Evolutionary conservation across 1,140 invertebrate genomes (phyloP), one percentile per base, ranked within the genome.

Genomic region (Drosophila obscura): DNA sequence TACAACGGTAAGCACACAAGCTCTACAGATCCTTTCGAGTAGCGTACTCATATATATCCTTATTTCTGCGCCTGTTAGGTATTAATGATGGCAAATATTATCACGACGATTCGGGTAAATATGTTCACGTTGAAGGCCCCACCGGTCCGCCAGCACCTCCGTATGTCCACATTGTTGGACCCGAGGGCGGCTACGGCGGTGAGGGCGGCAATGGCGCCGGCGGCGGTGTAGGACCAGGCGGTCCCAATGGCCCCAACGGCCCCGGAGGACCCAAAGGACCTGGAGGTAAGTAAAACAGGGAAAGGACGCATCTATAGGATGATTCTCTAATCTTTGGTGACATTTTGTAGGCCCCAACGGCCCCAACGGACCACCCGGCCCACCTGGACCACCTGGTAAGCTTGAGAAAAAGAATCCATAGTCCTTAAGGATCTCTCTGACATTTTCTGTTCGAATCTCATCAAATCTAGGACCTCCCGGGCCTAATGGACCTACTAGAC

Each of bases 61-160:
- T 2, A 44, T 39, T 43, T 3, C 0, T 2, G 35, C 13, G 0
- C 1, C n/a, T 11, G 24, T 4, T 31, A 91, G 90, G 67, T 80
- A 68, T 83, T 74, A 69, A 72, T 46, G 72, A 90, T 73, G 93
- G 93, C 13, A 93, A 93, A 90, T 93, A 94, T 77, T 73, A 92
- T 74, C 93, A 92, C 9, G 92, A 93, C 50, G 92, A 93, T 82
- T 93, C 93, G 69, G 92, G 93, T 48, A 92, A 92, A 90, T 93
- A 93, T 87, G 93, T 90, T 9, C 93, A 92, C 68, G 60, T 91
- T 85, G 90, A 91, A 91, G 90, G 90, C 68, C 90, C 90, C 28
- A 92, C 90, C 59, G 93, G 93, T 63, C 90, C 90, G 48, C 92
- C 93, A 46, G 93, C 92, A 16, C 93, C 93, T 46, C 92, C 92